Evolutionary conservation across 2,888 invertebrate genomes (phyloP), one percentile per base, ranked within the genome.

Genomic region (Heliconius sara): DNA sequence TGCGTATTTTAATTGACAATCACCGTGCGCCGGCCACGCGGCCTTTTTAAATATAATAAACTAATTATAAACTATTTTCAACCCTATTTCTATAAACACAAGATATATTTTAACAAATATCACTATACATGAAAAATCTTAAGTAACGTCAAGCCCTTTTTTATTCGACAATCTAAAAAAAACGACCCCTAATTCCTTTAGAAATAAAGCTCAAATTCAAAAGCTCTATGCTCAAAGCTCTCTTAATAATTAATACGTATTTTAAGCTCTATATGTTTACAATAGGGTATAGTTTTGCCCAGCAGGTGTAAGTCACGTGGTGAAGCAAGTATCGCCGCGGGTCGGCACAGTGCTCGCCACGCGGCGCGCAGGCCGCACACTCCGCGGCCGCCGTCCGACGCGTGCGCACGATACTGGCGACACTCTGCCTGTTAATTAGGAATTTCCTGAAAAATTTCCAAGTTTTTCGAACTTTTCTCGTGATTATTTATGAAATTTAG

Each of bases 1-100:
- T 91, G 92, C 93, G 89, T 92, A 91, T 92, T 92, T 93, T 94
- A 94, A 94, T 94, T 94, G 93, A 88, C 86, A 86, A 88, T 92
- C 89, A 92, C 89, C 93, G 90, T 88, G 87, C 89, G 93, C 90
- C 92, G 84, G 94, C 84, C 94, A 94, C 94, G 94, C 92, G 94
- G 92, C 95, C 71, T 82, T 82, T 80, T 83, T 85, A 87, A 87
- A 87, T 86, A 88, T 88, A 88, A 88, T 76, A 82, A 74, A 84
- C 82, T 81, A 83, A 63, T 79, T 43, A 13, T 47, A 4, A 39
- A n/a, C 73, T 81, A 67, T 27, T 86, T 70, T 79, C 68, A 80
- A 80, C 84, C 81, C 73, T 91, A 88, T 65, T 0, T 0, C 1
- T 6, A 0, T 47, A 0, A 0, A 0, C 0, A 19, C 66, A 85